These are phyloP conservation scores for Ictalurus punctatus DNA, from an alignment of 2,113 vertebrate species.

Conservation along the genomic window DNA sequence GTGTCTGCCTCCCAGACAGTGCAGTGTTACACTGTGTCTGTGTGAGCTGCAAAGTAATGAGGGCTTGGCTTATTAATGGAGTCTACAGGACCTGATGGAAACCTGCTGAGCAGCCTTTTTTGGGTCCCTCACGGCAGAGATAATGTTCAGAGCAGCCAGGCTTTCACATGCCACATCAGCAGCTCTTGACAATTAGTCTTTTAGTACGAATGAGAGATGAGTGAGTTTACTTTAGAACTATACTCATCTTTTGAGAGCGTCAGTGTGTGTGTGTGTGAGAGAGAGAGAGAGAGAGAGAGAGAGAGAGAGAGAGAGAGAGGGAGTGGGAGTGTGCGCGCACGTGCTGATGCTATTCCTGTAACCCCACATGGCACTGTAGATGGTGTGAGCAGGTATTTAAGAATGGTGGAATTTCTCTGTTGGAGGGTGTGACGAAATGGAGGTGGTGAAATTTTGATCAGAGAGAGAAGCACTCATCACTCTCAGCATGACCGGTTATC, in stretches of 20 bases:
- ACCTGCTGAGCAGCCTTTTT: slow-evolving; percentile 62
- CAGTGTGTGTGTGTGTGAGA: neutral
- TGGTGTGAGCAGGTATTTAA: slow-evolving; percentile 29
- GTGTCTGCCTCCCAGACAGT: slow-evolving; percentile 67
- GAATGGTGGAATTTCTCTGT: slow-evolving; percentile 48
- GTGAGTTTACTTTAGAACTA: neutral
- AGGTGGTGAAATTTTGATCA: slow-evolving; percentile 64
- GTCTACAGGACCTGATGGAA: slow-evolving; percentile 65
- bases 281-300: neutral
- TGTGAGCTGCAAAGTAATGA: slow-evolving; percentile 63
- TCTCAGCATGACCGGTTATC: slow-evolving; percentile 63
- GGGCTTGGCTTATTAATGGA: slow-evolving; percentile 72
- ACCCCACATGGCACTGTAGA: slow-evolving; percentile 26
- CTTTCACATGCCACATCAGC: slow-evolving; percentile 43
- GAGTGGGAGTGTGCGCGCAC: too few relatives aligned
- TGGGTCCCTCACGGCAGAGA: slow-evolving; percentile 46
- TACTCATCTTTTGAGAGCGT: neutral
- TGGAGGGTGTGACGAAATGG: slow-evolving; percentile 25
- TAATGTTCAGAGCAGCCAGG: slow-evolving; percentile 53
- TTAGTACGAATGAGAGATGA: slow-evolving; percentile 27
- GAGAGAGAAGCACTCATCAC: slow-evolving; percentile 54
- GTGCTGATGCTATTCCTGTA: slow-evolving; percentile 15
- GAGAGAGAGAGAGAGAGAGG: neutral
- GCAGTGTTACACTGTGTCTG: slow-evolving; percentile 67
- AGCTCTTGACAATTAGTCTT: slow-evolving; percentile 32